Percentiles rank a stretch among this genome's conserved stretches.
phyloP scores from a whole-genome alignment of 2,797 vertebrate genomes.

The Lateolabrax maculatus region DNA sequence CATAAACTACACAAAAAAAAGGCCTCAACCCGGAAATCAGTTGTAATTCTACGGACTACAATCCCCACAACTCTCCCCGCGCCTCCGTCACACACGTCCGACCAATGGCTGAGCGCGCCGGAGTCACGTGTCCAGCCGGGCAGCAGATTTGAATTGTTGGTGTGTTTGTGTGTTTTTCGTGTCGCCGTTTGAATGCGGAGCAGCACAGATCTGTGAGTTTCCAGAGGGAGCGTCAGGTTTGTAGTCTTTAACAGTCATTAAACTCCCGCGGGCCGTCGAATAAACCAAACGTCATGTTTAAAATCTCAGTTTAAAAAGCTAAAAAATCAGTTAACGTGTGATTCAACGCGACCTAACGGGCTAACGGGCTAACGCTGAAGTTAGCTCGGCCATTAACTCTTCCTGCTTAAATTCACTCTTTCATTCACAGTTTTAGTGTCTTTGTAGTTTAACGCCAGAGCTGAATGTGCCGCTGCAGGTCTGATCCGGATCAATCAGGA shows the following conservation, averaged over 20 bases:
- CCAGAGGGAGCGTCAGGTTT: slow-evolving; percentile 36
- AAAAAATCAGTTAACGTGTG: background rate
- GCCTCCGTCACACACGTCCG: background rate
- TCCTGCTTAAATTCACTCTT: background rate
- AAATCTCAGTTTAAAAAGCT: background rate
- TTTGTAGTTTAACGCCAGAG: background rate
- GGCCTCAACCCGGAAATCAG: background rate
- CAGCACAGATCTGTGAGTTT: slow-evolving; percentile 19
- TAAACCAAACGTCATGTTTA: background rate
- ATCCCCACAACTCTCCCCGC: background rate
- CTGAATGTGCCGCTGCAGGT: background rate
- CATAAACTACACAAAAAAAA: too few relatives aligned
- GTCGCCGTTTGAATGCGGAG: slow-evolving; percentile 46
- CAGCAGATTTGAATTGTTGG: slow-evolving; percentile 84
- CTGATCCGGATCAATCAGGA: slow-evolving; percentile 26
- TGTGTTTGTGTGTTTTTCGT: slow-evolving; percentile 30
- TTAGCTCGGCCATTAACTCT: background rate
- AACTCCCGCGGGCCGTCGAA: background rate
- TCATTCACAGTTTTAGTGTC: too few relatives aligned
- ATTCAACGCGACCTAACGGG: background rate
- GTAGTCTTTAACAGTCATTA: slow-evolving; percentile 11
- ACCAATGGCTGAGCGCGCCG: slow-evolving; percentile 69
- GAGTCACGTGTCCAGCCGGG: slow-evolving; percentile 69
- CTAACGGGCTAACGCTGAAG: slow-evolving; percentile 35
- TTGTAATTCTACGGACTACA: slow-evolving; percentile 27